phyloP scores from a whole-genome alignment of 2,888 invertebrate species.

The Pherbina coryleti region DNA sequence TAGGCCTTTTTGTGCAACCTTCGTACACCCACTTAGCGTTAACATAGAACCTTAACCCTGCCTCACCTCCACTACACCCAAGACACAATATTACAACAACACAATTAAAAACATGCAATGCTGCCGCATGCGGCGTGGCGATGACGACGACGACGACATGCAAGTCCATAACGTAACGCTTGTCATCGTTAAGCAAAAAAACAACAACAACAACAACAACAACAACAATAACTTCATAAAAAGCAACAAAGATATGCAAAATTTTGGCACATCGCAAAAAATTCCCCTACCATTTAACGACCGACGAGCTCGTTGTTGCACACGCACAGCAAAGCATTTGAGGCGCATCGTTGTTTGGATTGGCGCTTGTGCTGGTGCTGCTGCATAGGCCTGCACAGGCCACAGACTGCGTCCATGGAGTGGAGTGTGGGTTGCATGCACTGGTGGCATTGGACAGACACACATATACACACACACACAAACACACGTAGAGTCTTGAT shows the following conservation, averaged over 20 bases:
- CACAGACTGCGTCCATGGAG: neutral
- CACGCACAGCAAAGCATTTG: neutral
- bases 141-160: neutral
- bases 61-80: too few species aligned
- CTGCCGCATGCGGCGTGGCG: neutral
- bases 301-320: neutral
- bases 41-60: too few species aligned
- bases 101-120: too few species aligned
- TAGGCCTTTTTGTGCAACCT: too few species aligned
- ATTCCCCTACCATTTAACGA: neutral
- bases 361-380: neutral
- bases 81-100: neutral
- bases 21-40: too few species aligned
- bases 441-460: neutral
- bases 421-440: slow-evolving; percentile 9
- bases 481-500: neutral
- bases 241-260: neutral
- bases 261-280: neutral
- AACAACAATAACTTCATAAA: neutral
- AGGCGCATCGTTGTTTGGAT: neutral
- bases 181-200: neutral
- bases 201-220: neutral
- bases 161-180: slow-evolving; percentile 9
- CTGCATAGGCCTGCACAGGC: slow-evolving; percentile 6
- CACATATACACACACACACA: neutral